Percentiles rank a stretch among this genome's conserved stretches.
Conservation (phyloP, 2,113 vertebrate genomes). For the Melanocharis versteri region DNA sequence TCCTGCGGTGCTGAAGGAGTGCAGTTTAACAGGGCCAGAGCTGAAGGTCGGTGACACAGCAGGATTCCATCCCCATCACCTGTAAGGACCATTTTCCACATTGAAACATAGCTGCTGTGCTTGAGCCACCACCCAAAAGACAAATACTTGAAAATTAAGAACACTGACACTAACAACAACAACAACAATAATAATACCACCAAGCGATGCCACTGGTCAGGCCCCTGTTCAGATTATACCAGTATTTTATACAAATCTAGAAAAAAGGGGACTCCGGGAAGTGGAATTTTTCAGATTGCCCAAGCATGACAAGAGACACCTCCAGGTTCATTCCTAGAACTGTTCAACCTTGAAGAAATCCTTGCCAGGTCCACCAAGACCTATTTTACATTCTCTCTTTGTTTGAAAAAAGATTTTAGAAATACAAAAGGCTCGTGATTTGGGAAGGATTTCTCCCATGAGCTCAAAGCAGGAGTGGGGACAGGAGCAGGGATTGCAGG, state of each 20-base stretch:
- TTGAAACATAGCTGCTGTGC: neutral
- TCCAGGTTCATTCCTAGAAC: neutral
- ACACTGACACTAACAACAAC: neutral
- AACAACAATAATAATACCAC: neutral
- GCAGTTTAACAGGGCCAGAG: neutral
- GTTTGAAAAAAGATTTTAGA: neutral
- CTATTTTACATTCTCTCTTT: neutral
- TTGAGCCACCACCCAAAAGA: neutral
- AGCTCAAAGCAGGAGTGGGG: neutral
- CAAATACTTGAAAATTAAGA: neutral
- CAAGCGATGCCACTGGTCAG: neutral
- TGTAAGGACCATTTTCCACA: neutral
- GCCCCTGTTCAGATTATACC: neutral
- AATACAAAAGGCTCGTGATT: neutral
- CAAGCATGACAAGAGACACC: rapidly evolving
- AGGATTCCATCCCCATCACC: neutral
- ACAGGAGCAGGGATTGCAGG: neutral
- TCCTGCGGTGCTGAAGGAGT: neutral
- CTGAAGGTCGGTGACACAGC: neutral
- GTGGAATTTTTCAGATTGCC: neutral
- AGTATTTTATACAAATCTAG: neutral
- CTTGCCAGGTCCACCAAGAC: neutral
- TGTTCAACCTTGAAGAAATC: neutral
- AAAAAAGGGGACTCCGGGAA: neutral
- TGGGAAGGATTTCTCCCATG: neutral